A percentile compares a stretch with the other conserved stretches of the same genome.
phyloP scores from a whole-genome alignment of 1,140 invertebrate species.

The Lordiphosa mommai region DNA sequence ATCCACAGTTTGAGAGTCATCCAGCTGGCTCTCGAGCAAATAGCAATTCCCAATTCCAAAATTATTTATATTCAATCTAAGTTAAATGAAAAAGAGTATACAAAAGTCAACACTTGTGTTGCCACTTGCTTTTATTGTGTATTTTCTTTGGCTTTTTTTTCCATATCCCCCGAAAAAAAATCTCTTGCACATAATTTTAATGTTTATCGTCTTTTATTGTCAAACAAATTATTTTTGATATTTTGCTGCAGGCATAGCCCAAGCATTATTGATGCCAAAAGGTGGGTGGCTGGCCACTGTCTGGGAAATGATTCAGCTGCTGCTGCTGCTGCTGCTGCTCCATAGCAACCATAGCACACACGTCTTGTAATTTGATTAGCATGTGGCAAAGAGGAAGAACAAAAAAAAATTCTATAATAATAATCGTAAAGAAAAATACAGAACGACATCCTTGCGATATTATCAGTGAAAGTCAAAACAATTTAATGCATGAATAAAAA shows the following conservation, averaged over 20 bases:
- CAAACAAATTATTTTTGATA: conserved; percentile 79
- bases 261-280: conserved; percentile 41
- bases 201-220: conserved; percentile 79
- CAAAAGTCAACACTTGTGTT: neutral
- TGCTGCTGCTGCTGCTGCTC: conserved; percentile 12
- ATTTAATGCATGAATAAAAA: conserved; percentile 77
- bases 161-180: conserved; percentile 20
- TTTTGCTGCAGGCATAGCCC: conserved; percentile 59
- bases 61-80: neutral
- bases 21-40: no score
- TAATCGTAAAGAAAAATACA: conserved; percentile 61
- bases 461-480: conserved; percentile 72
- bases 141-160: conserved; percentile 23
- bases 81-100: conserved; percentile 5
- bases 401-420: conserved; percentile 34
- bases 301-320: conserved; percentile 68
- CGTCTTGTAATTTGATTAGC: conserved; percentile 72
- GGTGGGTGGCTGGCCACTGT: conserved; percentile 22
- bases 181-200: conserved; percentile 77
- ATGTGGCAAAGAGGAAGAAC: conserved; percentile 32
- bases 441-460: conserved; percentile 41
- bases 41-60: no score
- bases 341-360: conserved; percentile 13
- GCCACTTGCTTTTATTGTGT: conserved; percentile 14
- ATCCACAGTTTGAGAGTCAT: no score